A percentile compares a stretch with the other conserved stretches of the same genome.
Conservation (phyloP, 1,140 invertebrate genomes). For the Idris sp. region DNA sequence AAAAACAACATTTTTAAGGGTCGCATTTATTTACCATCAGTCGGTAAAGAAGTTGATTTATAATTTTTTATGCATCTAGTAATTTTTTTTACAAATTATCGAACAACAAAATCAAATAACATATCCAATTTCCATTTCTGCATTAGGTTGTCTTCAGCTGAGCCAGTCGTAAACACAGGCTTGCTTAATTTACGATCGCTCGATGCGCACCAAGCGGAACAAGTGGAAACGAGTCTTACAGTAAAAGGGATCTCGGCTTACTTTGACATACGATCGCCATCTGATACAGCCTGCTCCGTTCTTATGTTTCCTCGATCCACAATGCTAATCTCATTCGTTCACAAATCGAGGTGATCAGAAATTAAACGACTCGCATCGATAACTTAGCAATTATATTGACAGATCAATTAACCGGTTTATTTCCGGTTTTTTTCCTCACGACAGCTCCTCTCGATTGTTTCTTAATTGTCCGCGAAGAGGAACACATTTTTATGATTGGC, state of each 20-base stretch:
- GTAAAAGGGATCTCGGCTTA: constrained; percentile 18
- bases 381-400: constrained; percentile 9
- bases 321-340: constrained; percentile 11
- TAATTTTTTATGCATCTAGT: too few relatives aligned
- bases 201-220: constrained; percentile 15
- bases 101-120: too few relatives aligned
- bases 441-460: constrained; percentile 24
- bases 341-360: constrained; percentile 2
- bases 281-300: constrained; percentile 2
- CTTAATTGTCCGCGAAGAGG: constrained; percentile 22
- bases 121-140: too few relatives aligned
- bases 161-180: constrained; percentile 26
- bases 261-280: constrained; percentile 16
- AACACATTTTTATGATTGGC: constrained; percentile 23
- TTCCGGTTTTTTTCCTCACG: constrained; percentile 8
- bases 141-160: too few relatives aligned
- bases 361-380: constrained; percentile 6
- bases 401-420: constrained; percentile 16
- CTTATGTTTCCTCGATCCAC: background rate
- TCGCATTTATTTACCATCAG: too few relatives aligned
- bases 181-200: constrained; percentile 34
- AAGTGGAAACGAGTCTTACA: constrained; percentile 22
- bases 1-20: too few relatives aligned
- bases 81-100: too few relatives aligned
- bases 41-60: too few relatives aligned